phyloP scores from a whole-genome alignment of 2,888 invertebrate species.

The Sylvicola fuscatus region DNA sequence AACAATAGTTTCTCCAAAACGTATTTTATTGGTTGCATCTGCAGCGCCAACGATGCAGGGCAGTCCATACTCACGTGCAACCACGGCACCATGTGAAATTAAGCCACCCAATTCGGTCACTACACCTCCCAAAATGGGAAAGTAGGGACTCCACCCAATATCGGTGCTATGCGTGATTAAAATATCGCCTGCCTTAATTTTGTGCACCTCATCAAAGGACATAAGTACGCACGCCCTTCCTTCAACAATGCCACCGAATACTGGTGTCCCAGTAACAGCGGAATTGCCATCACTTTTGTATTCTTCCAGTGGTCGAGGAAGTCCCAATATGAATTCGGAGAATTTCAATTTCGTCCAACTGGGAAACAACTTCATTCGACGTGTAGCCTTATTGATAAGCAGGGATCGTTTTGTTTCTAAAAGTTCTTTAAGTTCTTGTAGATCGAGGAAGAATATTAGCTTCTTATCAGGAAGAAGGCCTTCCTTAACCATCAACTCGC shows the following conservation, averaged over 20 bases:
- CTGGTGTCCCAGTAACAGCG: slow-evolving; percentile 39
- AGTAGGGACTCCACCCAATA: slow-evolving; percentile 72
- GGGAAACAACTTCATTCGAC: slow-evolving; percentile 37
- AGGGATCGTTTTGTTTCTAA: slow-evolving; percentile 33
- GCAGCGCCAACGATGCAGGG: slow-evolving; percentile 62
- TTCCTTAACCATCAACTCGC: slow-evolving; percentile 32
- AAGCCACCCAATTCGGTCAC: slow-evolving; percentile 68
- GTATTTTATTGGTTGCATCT: slow-evolving; percentile 41
- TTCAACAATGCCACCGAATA: slow-evolving; percentile 43
- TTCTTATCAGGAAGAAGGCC: slow-evolving; percentile 42
- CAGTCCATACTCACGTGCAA: slow-evolving; percentile 63
- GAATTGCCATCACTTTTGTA: slow-evolving; percentile 2
- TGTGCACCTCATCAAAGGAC: slow-evolving; percentile 37
- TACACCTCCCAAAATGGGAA: slow-evolving; percentile 54
- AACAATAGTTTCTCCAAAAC: slow-evolving; percentile 41
- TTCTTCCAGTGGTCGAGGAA: slow-evolving; percentile 20
- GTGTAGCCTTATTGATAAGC: slow-evolving; percentile 44
- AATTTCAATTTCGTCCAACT: slow-evolving; percentile 39
- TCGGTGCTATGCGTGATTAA: slow-evolving; percentile 59
- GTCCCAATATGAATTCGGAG: slow-evolving; percentile 34
- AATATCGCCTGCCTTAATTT: slow-evolving; percentile 42
- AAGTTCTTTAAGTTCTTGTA: slow-evolving; percentile 38
- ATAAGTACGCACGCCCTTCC: slow-evolving; percentile 53
- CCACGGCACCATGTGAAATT: slow-evolving; percentile 67
- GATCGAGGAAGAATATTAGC: slow-evolving; percentile 45